Evolutionary conservation across 2,113 vertebrate species (phyloP).

Genomic region (Notothenia coriiceps): DNA sequence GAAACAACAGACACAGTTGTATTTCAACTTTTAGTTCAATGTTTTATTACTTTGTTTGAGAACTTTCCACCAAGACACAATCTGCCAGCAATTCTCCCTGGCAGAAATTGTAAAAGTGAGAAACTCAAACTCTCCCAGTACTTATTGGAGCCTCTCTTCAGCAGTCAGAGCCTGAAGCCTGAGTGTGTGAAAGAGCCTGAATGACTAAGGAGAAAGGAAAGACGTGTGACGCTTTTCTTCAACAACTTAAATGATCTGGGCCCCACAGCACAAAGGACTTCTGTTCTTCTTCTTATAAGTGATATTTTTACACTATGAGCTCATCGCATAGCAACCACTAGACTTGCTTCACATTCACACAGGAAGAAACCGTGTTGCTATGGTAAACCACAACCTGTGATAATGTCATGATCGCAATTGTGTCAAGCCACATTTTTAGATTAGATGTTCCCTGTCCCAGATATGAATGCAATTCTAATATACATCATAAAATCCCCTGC

Average conservation of each 20-base stretch:
- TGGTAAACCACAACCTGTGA: constrained; percentile 1
- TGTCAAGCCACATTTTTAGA: not conserved
- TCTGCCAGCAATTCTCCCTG: not conserved
- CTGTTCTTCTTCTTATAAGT: constrained; percentile 46
- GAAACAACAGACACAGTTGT: not conserved
- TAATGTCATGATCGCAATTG: not conserved
- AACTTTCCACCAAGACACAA: not conserved
- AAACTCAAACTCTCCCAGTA: constrained; percentile 19
- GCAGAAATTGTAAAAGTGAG: not conserved
- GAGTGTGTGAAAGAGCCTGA: not conserved
- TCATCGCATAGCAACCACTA: constrained; percentile 22
- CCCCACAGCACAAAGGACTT: constrained; percentile 14
- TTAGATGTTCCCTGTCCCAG: not conserved
- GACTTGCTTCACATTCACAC: not conserved
- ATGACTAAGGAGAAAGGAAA: constrained; percentile 21
- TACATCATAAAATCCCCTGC: not conserved
- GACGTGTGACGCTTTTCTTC: constrained; percentile 20
- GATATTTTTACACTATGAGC: constrained; percentile 55
- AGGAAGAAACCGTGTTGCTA: constrained; percentile 32
- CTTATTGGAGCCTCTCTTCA: constrained; percentile 2
- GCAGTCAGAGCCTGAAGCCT: not conserved
- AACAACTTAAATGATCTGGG: not conserved
- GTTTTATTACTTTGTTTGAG: constrained; percentile 5
- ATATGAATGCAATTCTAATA: not conserved
- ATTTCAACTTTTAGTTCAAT: not conserved